Conservation (phyloP, 2,113 vertebrate genomes). For the Hippocampus abdominalis region DNA sequence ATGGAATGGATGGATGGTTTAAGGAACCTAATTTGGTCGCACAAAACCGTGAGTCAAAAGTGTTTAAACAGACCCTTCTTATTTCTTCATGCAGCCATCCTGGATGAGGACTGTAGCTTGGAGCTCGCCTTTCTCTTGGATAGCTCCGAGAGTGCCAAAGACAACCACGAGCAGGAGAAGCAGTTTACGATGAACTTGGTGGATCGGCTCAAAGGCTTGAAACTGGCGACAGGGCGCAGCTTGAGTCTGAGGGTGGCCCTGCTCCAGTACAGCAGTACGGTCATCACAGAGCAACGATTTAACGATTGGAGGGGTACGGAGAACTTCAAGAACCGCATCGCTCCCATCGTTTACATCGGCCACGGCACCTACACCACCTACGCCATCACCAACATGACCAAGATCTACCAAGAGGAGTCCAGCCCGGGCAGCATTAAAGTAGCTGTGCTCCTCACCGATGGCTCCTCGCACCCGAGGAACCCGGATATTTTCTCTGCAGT, state of each 20-base stretch:
- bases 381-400: slow-evolving; percentile 89
- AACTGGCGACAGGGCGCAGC: slow-evolving; percentile 73
- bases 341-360: slow-evolving; percentile 81
- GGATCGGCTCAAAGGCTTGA: slow-evolving; percentile 75
- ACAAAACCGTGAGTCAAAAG: background rate
- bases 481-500: slow-evolving; percentile 88
- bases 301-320: slow-evolving; percentile 81
- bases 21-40: background rate
- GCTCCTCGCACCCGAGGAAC: slow-evolving; percentile 84
- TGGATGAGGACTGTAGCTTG: slow-evolving; percentile 82
- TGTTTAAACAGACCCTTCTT: background rate
- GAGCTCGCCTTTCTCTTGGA: slow-evolving; percentile 87
- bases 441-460: slow-evolving; percentile 81
- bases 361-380: slow-evolving; percentile 90
- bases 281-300: slow-evolving; percentile 83
- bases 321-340: slow-evolving; percentile 76
- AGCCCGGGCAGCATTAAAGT: slow-evolving; percentile 73
- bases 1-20: too few species aligned
- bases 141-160: slow-evolving; percentile 87
- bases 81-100: slow-evolving; percentile 56
- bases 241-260: slow-evolving; percentile 80
- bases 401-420: slow-evolving; percentile 81
- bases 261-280: slow-evolving; percentile 89
- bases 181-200: slow-evolving; percentile 78
- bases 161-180: slow-evolving; percentile 85